Conservation (phyloP, 1,140 invertebrate genomes). For the Procambarus virginalis region DNA sequence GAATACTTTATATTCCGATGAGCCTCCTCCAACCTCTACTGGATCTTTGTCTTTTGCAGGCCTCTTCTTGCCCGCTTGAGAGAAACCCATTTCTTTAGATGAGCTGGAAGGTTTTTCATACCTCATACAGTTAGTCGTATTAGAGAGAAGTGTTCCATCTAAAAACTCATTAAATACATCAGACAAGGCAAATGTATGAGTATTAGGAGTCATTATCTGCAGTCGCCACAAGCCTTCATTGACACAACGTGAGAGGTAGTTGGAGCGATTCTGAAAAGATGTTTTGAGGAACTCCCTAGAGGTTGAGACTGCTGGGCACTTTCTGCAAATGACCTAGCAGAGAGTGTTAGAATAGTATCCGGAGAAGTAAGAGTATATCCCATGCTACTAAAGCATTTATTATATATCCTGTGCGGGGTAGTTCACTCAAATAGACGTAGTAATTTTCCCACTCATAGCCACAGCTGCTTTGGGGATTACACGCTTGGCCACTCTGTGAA, state of each 20-base stretch:
- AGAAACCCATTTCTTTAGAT: neutral
- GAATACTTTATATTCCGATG: slow-evolving; percentile 25
- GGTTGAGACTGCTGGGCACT: neutral
- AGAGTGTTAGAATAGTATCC: slow-evolving; percentile 23
- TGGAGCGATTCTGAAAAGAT: slow-evolving; percentile 27
- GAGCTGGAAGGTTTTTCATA: slow-evolving; percentile 19
- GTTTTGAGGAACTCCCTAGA: slow-evolving; percentile 3
- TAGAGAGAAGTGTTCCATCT: slow-evolving; percentile 44
- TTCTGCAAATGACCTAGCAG: slow-evolving; percentile 14
- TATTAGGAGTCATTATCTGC: slow-evolving; percentile 43
- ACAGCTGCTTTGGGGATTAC: slow-evolving; percentile 38
- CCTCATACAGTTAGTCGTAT: neutral
- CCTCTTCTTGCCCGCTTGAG: slow-evolving; percentile 24
- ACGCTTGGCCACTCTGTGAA: slow-evolving; percentile 21
- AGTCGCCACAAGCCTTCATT: slow-evolving; percentile 55
- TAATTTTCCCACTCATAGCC: slow-evolving; percentile 50
- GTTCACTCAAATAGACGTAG: slow-evolving; percentile 34
- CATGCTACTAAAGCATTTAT: slow-evolving; percentile 57
- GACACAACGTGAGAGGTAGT: slow-evolving; percentile 31
- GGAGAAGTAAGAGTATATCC: slow-evolving; percentile 52
- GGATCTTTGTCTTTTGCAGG: slow-evolving; percentile 24
- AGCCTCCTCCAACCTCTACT: neutral
- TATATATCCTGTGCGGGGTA: slow-evolving; percentile 51
- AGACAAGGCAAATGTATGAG: slow-evolving; percentile 27
- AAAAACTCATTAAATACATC: slow-evolving; percentile 49